These are phyloP conservation scores for Drosophila azteca DNA, from an alignment of 1,140 invertebrate species.

Conservation along the genomic window DNA sequence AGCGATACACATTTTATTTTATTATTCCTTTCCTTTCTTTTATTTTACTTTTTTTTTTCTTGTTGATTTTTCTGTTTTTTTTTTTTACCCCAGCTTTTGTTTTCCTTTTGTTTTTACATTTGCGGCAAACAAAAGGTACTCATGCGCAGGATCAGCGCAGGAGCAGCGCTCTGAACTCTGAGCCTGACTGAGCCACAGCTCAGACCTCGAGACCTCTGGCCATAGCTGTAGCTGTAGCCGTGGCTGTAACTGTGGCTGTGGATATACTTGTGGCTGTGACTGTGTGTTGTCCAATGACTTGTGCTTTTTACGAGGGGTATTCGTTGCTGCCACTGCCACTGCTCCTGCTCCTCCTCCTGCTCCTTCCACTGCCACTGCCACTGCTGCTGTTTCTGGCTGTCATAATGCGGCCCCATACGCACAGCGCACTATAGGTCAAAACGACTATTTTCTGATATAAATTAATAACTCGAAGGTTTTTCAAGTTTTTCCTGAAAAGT, in stretches of 20 bases:
- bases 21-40: conserved; percentile 76
- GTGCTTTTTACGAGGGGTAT: conserved; percentile 61
- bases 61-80: conserved; percentile 34
- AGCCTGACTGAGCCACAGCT: conserved; percentile 58
- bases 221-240: conserved; percentile 18
- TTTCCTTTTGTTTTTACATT: conserved; percentile 74
- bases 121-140: conserved; percentile 79
- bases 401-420: conserved; percentile 68
- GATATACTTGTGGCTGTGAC: conserved; percentile 13
- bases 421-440: too few relatives aligned
- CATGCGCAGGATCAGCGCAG: conserved; percentile 77
- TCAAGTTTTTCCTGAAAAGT: too few relatives aligned
- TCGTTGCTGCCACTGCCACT: neutral
- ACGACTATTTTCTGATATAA: too few relatives aligned
- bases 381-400: conserved; percentile 49
- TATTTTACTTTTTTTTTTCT: conserved; percentile 60
- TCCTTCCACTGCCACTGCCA: conserved; percentile 26
- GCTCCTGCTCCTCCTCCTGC: neutral
- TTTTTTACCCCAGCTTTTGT: conserved; percentile 19
- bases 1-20: conserved; percentile 81
- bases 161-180: conserved; percentile 69
- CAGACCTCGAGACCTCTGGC: conserved; percentile 10
- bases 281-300: conserved; percentile 72
- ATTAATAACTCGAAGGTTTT: too few relatives aligned
- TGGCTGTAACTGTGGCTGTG: conserved; percentile 2